Evolutionary conservation across 2,797 vertebrate genomes (phyloP), one percentile per base, ranked within the genome.

Genomic region (Hyperoplus lanceolatus): DNA sequence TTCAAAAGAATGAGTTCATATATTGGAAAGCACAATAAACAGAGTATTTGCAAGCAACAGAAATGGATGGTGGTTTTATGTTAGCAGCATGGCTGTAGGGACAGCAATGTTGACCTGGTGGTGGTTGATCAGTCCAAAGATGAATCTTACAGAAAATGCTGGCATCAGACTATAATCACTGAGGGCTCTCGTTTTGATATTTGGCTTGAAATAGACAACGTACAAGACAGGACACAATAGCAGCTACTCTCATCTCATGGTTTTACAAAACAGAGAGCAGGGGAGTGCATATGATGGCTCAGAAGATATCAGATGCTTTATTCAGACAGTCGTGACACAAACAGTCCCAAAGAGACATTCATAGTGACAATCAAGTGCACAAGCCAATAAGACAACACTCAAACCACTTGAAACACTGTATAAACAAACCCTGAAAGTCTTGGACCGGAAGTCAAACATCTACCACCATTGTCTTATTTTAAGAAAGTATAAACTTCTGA

Each of bases 301-400:
- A 59, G 46, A 76, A 68, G 63, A 77, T 57, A 70, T 75, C 53
- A 76, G 49, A 82, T 73, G 55, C 75, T 71, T 16, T 58, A 50
- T 70, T 80, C 54, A 75, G 69, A 70, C 71, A 79, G 60, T 75
- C 64, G 61, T 70, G 60, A 75, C 46, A 79, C 57, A 68, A 70
- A 77, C 50, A 79, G 12, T 49, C 59, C 42, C 61, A 79, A 66
- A 75, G 78, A 87, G 42, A 75, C 67, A 60, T 36, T 43, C 50
- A 72, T 59, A 18, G 39, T 63, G 49, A 87, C 60, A 70, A 83
- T 76, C 21, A 21, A 21, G 21, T 21, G 21, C 21, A 21, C 21
- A 21, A 21, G 21, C 21, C 21, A 21, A 21, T 21, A 21, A 21
- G 21, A 21, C 21, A 21, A 21, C 21, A 21, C 21, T 21, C 21